Evolutionary conservation across 92 coral and sea anemone species (phyloP).

Genomic region (Epizoanthus stellaris): DNA sequence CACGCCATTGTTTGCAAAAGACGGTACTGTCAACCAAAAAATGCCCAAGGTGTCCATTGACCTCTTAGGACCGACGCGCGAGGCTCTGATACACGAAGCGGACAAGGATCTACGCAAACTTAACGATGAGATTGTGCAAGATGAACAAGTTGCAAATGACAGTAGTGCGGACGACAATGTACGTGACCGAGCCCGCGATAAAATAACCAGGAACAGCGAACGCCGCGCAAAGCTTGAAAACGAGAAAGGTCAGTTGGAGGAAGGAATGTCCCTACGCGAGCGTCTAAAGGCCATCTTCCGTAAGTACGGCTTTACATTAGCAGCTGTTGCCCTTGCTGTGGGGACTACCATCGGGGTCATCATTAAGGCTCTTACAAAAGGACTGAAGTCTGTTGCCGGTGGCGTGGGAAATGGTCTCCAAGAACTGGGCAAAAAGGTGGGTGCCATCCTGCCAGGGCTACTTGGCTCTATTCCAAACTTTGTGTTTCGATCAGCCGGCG

Average conservation of each 20-base stretch:
- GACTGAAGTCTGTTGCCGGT: not conserved
- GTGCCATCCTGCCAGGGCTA: no score
- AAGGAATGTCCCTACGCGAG: not conserved
- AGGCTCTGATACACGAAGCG: not conserved
- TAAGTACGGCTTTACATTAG: not conserved
- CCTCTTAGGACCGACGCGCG: not conserved
- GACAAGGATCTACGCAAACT: not conserved
- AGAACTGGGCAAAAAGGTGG: no score
- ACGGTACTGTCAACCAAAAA: not conserved
- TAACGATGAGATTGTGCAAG: not conserved
- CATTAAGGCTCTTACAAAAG: not conserved
- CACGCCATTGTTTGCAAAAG: conserved; percentile 8
- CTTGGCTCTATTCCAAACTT: no score
- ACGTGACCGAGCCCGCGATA: conserved; percentile 6
- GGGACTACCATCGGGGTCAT: conserved; percentile 21
- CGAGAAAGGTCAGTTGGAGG: not conserved
- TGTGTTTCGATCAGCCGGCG: no score
- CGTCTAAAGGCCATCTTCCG: conserved; percentile 13
- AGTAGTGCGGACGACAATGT: not conserved
- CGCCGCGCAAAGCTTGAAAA: not conserved
- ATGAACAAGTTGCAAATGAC: not conserved
- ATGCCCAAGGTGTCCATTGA: not conserved
- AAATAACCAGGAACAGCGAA: not conserved
- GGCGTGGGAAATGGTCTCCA: not conserved
- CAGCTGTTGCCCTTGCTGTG: not conserved